Base-by-base conservation (phyloP, 2,797 vertebrate genomes). In the Liasis olivaceus region DNA sequence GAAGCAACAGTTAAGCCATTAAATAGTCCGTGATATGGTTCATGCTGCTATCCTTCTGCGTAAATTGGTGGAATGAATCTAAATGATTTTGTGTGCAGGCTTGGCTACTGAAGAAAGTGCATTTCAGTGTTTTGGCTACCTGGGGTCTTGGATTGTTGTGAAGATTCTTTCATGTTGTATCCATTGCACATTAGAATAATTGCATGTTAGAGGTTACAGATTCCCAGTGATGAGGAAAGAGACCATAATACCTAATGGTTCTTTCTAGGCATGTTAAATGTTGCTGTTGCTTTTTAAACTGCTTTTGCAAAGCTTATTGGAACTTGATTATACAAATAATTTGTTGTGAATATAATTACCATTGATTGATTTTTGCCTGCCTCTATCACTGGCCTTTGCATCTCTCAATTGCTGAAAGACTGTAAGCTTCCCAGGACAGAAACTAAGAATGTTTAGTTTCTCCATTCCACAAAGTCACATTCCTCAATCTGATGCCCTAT, bases 101-200 rank as follows among this genome's bases (percentile, higher is more conserved):
- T n/a, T 58, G 51, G 64, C 89, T 69, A 13, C 11, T 15, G 89
- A 92, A 89, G 72, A 2, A 28, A 3, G 3, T 93, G 88, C 93
- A 56, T 95, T 96, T 91, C 94, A 96, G 95, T 95, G 90, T 56
- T 62, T 14, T 86, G 92, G 12, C 59, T 63, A 72, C 87, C 60
- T 91, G 36, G 0, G 51, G 89, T 87, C 20, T 69, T 91, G 64
- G 28, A 77, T 86, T 0, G 47, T 0, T 7, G 14, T 58, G 84
- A 90, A 91, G 54, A 66, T 91, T 89, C 90, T 91, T 93, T 89
- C 60, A 88, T 85, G 77, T 69, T 36, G 89, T 26, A 59, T 91
- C 77, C 42, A 60, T 66, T 93, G 51, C 66, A 66, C 51, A 92
- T 59, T 87, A 59, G 91, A 90, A 69, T 84, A 90, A 88, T 88